Percentiles rank a stretch among this genome's conserved stretches.
Evolutionary conservation across 1,140 invertebrate genomes (phyloP).

Genomic region (Macrocentrus cingulum): DNA sequence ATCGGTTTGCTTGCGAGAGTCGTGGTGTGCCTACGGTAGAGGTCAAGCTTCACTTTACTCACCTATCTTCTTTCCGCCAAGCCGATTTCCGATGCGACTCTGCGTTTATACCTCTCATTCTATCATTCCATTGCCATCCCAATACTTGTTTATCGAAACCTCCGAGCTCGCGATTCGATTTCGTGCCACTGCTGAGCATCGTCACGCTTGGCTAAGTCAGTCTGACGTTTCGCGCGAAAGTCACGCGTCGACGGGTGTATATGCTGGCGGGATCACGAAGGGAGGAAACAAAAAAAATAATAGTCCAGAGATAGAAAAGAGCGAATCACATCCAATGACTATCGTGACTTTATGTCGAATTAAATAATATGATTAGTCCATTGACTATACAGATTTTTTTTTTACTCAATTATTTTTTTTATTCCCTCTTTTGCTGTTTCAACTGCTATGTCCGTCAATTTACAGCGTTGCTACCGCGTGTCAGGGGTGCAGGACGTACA

Average conservation of each 20-base stretch:
- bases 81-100: no score
- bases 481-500: not conserved
- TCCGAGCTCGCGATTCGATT: constrained; percentile 7
- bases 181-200: constrained; percentile 11
- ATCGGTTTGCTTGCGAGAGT: constrained; percentile 1
- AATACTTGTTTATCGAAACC: constrained; percentile 10
- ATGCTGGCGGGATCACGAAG: not conserved
- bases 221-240: constrained; percentile 20
- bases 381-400: not conserved
- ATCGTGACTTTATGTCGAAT: constrained; percentile 2
- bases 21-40: not conserved
- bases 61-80: not conserved
- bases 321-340: constrained; percentile 5
- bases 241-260: constrained; percentile 17
- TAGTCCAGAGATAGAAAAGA: not conserved
- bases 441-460: not conserved
- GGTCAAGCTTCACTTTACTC: constrained; percentile 13
- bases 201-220: constrained; percentile 12
- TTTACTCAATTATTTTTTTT: not conserved
- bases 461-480: not conserved
- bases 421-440: not conserved
- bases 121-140: not conserved
- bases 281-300: not conserved
- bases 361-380: constrained; percentile 13
- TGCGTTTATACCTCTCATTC: not conserved